phyloP scores from a whole-genome alignment of 2,113 vertebrate species.

The Syrrhaptes paradoxus region DNA sequence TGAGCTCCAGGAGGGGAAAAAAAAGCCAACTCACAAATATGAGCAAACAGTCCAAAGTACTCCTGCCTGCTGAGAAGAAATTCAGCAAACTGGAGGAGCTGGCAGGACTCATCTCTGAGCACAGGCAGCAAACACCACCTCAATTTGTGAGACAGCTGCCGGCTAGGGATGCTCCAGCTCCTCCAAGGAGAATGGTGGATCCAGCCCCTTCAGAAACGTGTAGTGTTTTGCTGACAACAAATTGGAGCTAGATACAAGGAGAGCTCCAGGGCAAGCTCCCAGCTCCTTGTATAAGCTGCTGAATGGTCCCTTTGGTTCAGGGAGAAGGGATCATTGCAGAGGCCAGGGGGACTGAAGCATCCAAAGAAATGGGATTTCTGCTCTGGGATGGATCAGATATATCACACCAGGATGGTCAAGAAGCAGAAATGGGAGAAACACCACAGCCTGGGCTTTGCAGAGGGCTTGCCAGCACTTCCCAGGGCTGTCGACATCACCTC shows the following conservation, averaged over 20 bases:
- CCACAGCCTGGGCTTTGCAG: neutral
- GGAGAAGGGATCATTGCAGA: fast-evolving
- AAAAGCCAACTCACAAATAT: neutral
- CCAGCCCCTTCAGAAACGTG: neutral
- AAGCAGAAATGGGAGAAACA: neutral
- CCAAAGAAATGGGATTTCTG: neutral
- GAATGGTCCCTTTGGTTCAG: neutral
- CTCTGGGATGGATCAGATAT: neutral
- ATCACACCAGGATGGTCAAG: neutral
- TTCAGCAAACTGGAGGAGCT: neutral
- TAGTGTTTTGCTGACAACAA: neutral
- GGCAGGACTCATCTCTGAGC: neutral
- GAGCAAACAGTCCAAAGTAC: neutral
- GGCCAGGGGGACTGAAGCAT: neutral
- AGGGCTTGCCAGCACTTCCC: neutral
- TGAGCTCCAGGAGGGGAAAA: neutral
- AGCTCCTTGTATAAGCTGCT: neutral
- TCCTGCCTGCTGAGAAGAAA: neutral
- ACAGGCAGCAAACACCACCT: neutral
- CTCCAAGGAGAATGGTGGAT: fast-evolving
- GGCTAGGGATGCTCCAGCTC: neutral
- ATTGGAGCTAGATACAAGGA: neutral
- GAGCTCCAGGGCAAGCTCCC: neutral
- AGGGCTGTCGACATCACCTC: neutral
- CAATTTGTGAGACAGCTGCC: neutral